A percentile compares a stretch with the other conserved stretches of the same genome.
Conservation (phyloP, 2,888 invertebrate species). For the Leucophenga maculata region DNA sequence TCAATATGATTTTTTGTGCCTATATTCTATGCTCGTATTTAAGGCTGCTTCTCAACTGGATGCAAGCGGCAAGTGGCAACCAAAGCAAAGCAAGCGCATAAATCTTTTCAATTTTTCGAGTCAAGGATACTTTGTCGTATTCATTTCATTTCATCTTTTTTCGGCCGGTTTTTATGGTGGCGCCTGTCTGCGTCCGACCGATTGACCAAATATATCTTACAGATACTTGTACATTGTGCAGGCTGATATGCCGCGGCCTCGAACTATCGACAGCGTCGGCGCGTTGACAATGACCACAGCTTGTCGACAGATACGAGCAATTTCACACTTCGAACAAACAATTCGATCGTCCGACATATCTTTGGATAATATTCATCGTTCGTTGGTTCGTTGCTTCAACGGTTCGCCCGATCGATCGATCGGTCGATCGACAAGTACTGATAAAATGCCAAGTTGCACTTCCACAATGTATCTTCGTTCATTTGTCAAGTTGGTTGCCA, state of each 20-base stretch:
- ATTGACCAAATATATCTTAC: constrained; percentile 31
- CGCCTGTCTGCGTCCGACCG: constrained; percentile 55
- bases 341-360: constrained; percentile 4
- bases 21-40: not conserved
- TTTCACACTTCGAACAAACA: constrained; percentile 55
- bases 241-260: constrained; percentile 28
- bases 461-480: not conserved
- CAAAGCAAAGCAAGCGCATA: constrained; percentile 47
- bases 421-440: constrained; percentile 18
- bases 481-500: not conserved
- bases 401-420: not conserved
- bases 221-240: constrained; percentile 22
- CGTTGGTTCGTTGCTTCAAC: not conserved
- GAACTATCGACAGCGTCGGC: not conserved
- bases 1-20: constrained; percentile 36
- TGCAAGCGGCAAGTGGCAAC: not conserved
- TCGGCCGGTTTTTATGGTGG: constrained; percentile 57
- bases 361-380: not conserved
- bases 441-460: constrained; percentile 16
- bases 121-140: constrained; percentile 66
- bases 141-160: constrained; percentile 52
- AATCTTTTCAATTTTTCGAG: constrained; percentile 50
- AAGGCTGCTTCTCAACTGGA: not conserved
- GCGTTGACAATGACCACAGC: constrained; percentile 65
- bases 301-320: constrained; percentile 68